Conservation (phyloP, 2,113 vertebrate genomes). For the Bos indicus region DNA sequence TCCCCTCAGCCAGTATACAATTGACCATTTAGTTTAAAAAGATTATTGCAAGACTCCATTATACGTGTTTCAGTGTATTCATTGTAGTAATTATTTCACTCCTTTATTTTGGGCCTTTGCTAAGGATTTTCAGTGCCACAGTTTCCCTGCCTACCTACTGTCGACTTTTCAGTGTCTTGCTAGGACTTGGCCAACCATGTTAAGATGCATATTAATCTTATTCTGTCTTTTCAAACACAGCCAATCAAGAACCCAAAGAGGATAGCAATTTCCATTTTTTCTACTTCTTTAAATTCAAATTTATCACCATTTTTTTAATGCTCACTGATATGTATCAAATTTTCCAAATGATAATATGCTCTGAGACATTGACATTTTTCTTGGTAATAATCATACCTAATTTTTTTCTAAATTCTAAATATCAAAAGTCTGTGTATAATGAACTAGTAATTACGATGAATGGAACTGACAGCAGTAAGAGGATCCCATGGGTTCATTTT, state of each 20-base stretch:
- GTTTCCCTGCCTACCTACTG: not conserved
- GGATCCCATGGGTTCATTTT: not conserved
- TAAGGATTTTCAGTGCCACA: not conserved
- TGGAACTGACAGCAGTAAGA: not conserved
- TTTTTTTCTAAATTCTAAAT: not conserved
- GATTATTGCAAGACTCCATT: not conserved
- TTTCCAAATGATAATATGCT: not conserved
- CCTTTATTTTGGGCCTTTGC: not conserved
- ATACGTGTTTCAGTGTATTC: not conserved
- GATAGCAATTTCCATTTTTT: not conserved
- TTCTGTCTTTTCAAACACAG: slow-evolving; percentile 16
- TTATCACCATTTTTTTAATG: slow-evolving; percentile 15
- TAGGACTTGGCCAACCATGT: not conserved
- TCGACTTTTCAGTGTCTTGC: not conserved
- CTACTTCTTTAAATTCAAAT: not conserved
- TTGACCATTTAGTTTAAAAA: not conserved
- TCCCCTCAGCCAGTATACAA: not conserved
- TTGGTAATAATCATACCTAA: not conserved
- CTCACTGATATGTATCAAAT: not conserved
- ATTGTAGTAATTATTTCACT: not conserved
- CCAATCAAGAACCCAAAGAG: not conserved
- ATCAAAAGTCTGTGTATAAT: not conserved
- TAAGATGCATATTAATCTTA: not conserved
- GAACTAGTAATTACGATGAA: slow-evolving; percentile 10
- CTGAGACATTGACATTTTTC: not conserved